Conservation (phyloP, 2,888 invertebrate genomes). For the Dicranocentrus wangi region DNA sequence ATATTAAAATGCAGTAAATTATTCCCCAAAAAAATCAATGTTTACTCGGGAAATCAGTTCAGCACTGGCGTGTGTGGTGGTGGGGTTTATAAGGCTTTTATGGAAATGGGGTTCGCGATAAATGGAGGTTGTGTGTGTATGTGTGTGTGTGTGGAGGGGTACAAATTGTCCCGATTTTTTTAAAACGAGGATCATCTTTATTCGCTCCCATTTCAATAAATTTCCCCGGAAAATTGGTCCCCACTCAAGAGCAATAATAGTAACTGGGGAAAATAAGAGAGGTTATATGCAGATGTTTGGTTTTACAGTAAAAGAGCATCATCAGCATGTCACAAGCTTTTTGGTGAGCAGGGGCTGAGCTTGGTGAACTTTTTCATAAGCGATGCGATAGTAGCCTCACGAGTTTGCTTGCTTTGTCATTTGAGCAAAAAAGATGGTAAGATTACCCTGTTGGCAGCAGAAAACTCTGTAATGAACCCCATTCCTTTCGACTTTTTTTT, state of each 20-base stretch:
- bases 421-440: constrained; percentile 9
- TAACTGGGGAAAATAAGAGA: constrained; percentile 8
- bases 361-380: background rate
- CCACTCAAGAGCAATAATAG: constrained; percentile 5
- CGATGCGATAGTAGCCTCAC: too few relatives aligned
- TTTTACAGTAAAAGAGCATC: constrained; percentile 17
- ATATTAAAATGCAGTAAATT: too few relatives aligned
- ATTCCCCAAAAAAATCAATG: too few relatives aligned
- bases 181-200: constrained; percentile 9
- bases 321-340: constrained; percentile 2
- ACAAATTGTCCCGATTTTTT: too few relatives aligned
- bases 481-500: constrained; percentile 12
- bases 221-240: constrained; percentile 6
- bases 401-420: constrained; percentile 23
- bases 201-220: constrained; percentile 23
- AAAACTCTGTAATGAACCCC: constrained; percentile 30
- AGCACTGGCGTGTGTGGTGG: too few relatives aligned
- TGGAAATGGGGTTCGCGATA: too few relatives aligned
- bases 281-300: constrained; percentile 29
- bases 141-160: too few relatives aligned
- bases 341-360: background rate
- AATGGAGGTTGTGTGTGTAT: too few relatives aligned
- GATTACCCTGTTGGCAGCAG: constrained; percentile 14
- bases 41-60: too few relatives aligned
- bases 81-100: too few relatives aligned